phyloP scores from a whole-genome alignment of 2,888 invertebrate genomes.

The Romanomermis culicivorax region DNA sequence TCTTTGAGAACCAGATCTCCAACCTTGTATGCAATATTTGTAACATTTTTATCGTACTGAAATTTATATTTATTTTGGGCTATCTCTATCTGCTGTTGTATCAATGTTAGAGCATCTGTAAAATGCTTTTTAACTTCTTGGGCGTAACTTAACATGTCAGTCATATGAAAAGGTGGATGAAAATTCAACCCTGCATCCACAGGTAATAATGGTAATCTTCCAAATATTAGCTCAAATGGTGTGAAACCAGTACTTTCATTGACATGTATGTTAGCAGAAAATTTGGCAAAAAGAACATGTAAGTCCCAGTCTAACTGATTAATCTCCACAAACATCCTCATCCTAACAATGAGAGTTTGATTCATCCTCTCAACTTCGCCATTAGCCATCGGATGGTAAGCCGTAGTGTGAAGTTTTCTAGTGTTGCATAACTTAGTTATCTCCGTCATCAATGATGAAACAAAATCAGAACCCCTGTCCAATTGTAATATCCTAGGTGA shows the following conservation, averaged over 20 bases:
- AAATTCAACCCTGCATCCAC: conserved; percentile 8
- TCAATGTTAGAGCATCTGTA: background rate
- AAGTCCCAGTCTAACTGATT: conserved; percentile 20
- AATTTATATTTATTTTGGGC: background rate
- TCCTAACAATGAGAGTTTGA: conserved; percentile 15
- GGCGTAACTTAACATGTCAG: background rate
- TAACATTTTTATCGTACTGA: background rate
- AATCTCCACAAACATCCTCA: conserved; percentile 15
- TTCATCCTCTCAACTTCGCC: conserved; percentile 13
- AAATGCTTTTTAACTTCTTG: background rate
- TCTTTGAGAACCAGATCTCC: background rate
- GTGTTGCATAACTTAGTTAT: background rate
- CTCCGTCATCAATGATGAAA: background rate
- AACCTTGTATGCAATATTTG: background rate
- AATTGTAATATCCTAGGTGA: background rate
- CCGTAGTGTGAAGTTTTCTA: background rate
- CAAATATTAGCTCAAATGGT: conserved; percentile 13
- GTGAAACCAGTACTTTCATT: conserved; percentile 14
- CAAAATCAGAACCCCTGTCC: background rate
- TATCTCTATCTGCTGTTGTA: background rate
- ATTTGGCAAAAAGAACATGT: conserved; percentile 14
- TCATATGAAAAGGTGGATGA: background rate
- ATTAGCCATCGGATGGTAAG: conserved; percentile 13
- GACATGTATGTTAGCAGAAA: conserved; percentile 16
- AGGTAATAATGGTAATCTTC: conserved; percentile 13